phyloP scores from a whole-genome alignment of 2,113 vertebrate species.

The Passerina amoena region DNA sequence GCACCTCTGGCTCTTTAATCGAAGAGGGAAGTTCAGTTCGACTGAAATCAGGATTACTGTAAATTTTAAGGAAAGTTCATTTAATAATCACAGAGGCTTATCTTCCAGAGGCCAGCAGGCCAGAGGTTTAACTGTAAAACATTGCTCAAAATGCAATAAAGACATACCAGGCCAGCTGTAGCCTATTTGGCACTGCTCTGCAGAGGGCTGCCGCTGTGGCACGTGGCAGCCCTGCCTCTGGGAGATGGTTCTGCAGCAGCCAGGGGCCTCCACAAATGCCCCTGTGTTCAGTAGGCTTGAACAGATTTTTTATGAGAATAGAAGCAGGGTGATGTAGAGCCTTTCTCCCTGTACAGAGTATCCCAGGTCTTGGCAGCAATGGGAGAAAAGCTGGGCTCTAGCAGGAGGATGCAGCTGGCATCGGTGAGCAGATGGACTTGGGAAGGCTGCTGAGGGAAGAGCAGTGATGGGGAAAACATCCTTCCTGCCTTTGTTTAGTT shows the following conservation, averaged over 20 bases:
- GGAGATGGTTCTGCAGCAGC: background rate
- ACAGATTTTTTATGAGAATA: background rate
- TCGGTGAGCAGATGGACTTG: background rate
- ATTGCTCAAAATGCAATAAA: background rate
- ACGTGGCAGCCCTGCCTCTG: background rate
- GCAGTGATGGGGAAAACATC: background rate
- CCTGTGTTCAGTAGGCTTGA: background rate
- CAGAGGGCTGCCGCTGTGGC: background rate
- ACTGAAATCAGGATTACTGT: background rate
- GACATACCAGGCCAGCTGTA: background rate
- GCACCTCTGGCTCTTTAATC: background rate
- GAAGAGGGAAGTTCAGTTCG: background rate
- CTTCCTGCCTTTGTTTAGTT: background rate
- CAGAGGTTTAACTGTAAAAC: constrained; percentile 4
- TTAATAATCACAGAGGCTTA: constrained; percentile 10
- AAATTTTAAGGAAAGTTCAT: constrained; percentile 21
- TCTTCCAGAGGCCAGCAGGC: constrained; percentile 3
- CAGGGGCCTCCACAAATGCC: background rate
- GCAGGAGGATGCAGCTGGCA: background rate
- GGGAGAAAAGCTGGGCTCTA: background rate
- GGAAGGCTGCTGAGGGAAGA: background rate
- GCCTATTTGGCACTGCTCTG: background rate
- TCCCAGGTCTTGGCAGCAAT: background rate
- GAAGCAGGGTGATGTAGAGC: background rate
- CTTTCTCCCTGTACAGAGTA: background rate